A percentile compares a stretch with the other conserved stretches of the same genome.
phyloP scores from a whole-genome alignment of 35 echinoderm and acorn worm genomes.

The Apostichopus californicus region DNA sequence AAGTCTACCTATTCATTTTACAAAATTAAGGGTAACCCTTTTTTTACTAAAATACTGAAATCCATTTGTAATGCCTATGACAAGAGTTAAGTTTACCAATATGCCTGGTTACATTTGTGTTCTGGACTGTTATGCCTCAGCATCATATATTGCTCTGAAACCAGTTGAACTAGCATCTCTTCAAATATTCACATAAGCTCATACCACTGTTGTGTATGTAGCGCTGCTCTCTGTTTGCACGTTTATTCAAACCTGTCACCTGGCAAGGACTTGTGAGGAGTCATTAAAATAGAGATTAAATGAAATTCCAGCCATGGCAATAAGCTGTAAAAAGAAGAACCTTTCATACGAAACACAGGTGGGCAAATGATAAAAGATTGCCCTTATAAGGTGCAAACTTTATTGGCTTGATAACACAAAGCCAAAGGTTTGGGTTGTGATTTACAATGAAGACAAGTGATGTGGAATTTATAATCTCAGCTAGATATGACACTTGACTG shows the following conservation, averaged over 20 bases:
- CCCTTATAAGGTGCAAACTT: constrained; percentile 25
- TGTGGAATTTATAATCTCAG: background rate
- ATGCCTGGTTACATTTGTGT: no score
- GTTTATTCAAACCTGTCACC: background rate
- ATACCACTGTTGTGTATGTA: background rate
- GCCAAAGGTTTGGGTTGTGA: background rate
- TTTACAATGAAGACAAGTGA: background rate
- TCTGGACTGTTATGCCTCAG: no score
- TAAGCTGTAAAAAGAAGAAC: background rate
- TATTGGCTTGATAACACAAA: constrained; percentile 3
- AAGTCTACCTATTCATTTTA: no score
- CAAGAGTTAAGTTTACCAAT: no score
- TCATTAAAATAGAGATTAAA: background rate
- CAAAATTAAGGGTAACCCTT: no score
- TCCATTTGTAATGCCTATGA: no score
- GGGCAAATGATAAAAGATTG: constrained; percentile 31
- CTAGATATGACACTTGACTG: background rate
- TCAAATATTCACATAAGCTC: background rate
- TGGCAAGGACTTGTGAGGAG: background rate
- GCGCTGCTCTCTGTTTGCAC: background rate
- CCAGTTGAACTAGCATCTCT: background rate
- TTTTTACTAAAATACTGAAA: no score
- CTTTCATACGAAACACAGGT: constrained; percentile 14
- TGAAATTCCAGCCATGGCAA: background rate
- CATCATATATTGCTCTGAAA: background rate